Evolutionary conservation across 1,140 invertebrate species (phyloP), one percentile per base, ranked within the genome.

Genomic region (Penaeus japonicus): DNA sequence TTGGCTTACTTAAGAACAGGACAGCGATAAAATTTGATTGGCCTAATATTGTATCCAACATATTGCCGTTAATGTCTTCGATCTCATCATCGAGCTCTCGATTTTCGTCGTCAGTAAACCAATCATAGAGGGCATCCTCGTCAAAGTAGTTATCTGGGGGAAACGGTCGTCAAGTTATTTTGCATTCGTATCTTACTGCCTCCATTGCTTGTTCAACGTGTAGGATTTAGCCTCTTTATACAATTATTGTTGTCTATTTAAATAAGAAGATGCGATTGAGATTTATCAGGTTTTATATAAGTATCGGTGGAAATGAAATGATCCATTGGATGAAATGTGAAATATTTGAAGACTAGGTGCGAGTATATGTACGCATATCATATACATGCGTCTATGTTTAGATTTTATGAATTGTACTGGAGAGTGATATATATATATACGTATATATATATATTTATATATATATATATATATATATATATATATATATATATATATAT

Each of bases 91-190:
- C 96, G 84, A 98, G 92, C 93, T 98, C 97, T 24, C 97, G 94
- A 92, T 98, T 98, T 87, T 98, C 97, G 92, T 98, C 97, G 92
- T 98, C 97, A 85, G 97, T 96, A 0, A 98, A 92, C 97, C 97
- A 98, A 92, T 98, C 97, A 78, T 24, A n/a, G 70, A 85, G 20
- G 4, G 1, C 53, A 7, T 77, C 73, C 18, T 30, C 47, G 73
- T 77, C 70, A 57, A 78, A 77, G 32, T 78, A 22, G 53, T 85
- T 55, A 17, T 85, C 84, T 85, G 84, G 47, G 47, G 47, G 47
- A 47, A 47, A 47, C 47, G 47, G 47, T 47, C 47, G 47, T 12
- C 5, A 47, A 47, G 47, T 47, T 47, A 47, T 47, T 39, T 47
- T 47, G 47, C 4, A 5, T 47, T 47, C 47, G 47, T 47, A 0